A percentile compares a stretch with the other conserved stretches of the same genome.
phyloP scores from a whole-genome alignment of 1,140 invertebrate genomes.

The Drosophila suzukii region DNA sequence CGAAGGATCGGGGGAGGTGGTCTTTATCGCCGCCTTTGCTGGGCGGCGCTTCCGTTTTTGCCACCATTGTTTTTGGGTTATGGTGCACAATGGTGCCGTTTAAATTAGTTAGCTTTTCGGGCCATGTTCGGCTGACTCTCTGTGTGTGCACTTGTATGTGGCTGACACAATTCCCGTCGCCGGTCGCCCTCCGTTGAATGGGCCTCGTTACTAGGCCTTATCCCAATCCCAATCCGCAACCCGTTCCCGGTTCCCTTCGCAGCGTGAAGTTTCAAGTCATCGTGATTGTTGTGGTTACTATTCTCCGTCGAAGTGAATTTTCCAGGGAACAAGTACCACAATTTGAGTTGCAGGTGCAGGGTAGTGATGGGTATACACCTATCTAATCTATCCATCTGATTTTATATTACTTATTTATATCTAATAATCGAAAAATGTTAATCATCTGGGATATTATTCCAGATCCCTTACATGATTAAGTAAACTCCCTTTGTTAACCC shows the following conservation, averaged over 20 bases:
- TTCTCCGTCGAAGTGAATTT: background rate
- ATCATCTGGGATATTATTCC: too few species aligned
- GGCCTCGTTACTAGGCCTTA: constrained; percentile 15
- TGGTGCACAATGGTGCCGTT: constrained; percentile 73
- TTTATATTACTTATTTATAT: too few species aligned
- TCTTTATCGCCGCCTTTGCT: constrained; percentile 58
- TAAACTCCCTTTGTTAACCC: too few species aligned
- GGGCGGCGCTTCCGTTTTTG: constrained; percentile 52
- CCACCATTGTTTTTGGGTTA: constrained; percentile 69
- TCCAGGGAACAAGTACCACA: constrained; percentile 5
- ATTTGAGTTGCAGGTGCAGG: background rate
- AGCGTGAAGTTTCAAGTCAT: constrained; percentile 13
- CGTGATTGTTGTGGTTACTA: constrained; percentile 17
- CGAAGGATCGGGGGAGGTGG: constrained; percentile 27
- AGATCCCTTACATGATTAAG: too few species aligned
- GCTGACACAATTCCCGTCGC: constrained; percentile 66
- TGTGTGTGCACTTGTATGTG: constrained; percentile 33
- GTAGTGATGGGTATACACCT: background rate
- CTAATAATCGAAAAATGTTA: too few species aligned
- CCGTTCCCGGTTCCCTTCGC: constrained; percentile 1
- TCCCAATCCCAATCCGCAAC: constrained; percentile 1
- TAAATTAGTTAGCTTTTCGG: constrained; percentile 77
- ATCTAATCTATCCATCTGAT: too few species aligned
- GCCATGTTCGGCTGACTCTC: constrained; percentile 8
- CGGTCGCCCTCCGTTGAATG: constrained; percentile 51